Percentiles rank a stretch among this genome's conserved stretches.
Conservation (phyloP, 2,797 vertebrate species). For the Myripristis jacobus region DNA sequence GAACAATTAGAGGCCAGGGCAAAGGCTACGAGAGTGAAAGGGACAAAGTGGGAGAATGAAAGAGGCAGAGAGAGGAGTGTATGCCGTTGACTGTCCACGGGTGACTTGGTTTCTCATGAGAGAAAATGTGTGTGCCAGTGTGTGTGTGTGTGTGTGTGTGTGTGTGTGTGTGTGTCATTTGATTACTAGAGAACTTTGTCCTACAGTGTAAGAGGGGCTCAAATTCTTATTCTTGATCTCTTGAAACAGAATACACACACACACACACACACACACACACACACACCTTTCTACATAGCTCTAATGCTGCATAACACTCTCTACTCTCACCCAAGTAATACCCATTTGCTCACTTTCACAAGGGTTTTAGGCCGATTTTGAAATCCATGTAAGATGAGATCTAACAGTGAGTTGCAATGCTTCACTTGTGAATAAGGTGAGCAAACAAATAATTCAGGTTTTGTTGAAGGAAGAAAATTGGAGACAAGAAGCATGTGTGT, state of each 20-base stretch:
- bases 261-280: conserved; percentile 1
- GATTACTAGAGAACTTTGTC: no score
- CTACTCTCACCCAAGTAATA: conserved; percentile 24
- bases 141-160: neutral
- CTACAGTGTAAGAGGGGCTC: neutral
- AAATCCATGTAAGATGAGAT: conserved; percentile 14
- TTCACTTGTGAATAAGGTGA: no score
- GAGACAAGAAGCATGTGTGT: no score
- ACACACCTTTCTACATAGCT: conserved; percentile 25
- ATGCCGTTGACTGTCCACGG: no score
- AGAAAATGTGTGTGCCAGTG: no score
- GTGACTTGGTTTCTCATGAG: no score
- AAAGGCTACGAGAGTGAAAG: neutral
- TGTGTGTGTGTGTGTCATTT: neutral
- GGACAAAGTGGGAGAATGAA: no score
- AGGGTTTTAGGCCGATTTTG: conserved; percentile 10
- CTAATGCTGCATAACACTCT: conserved; percentile 10
- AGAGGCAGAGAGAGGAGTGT: no score
- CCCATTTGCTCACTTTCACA: conserved; percentile 20
- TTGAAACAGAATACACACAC: conserved; percentile 20
- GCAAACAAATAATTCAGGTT: conserved; percentile 2
- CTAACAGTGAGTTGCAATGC: conserved; percentile 1
- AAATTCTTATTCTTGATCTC: neutral
- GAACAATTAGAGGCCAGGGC: neutral
- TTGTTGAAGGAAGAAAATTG: neutral